Base-by-base conservation (phyloP, 2,888 invertebrate species). In the Pharmacophagus antenor region DNA sequence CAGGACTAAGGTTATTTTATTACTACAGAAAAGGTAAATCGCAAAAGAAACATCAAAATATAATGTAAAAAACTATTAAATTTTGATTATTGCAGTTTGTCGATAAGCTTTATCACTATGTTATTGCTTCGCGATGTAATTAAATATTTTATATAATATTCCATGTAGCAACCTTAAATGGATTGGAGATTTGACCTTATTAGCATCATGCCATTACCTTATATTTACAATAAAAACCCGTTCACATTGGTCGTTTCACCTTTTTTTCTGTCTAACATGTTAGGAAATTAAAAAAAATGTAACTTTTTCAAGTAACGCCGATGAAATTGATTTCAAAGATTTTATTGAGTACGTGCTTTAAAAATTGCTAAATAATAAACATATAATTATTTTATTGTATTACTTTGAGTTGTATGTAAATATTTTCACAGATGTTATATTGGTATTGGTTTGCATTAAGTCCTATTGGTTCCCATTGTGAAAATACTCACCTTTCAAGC, bases 401-500 rank as follows among this genome's bases (percentile, higher is more conserved):
- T n/a, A n/a, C n/a, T n/a, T n/a, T n/a, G n/a, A n/a, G n/a, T n/a
- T n/a, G n/a, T n/a, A n/a, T n/a, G n/a, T n/a, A n/a, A n/a, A n/a
- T 7, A 3, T 27, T 25, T 27, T 31, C 4, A 10, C 2, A 3
- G 2, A 8, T 48, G 2, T 20, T 25, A n/a, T 21, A 20, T 44
- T 46, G n/a, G 4, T 31, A 18, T 15, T 20, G 15, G n/a, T 52
- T 41, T 23, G 18, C 7, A 47, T 52, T 49, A 51, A 56, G n/a
- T 54, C 44, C 21, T 55, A 55, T 56, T 23, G 47, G 56, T 22
- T 25, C 41, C 46, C 50, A 42, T 59, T 49, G 12, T 55, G 56
- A 64, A 59, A 59, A 60, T 62, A 65, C 61, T 69, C 63, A 69
- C 68, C 68, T 67, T 63, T 63, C 21, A 63, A 63, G 56, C 47